Percentiles rank a stretch among this genome's conserved stretches.
These are phyloP conservation scores for Caenorhabditis brenneri DNA, from an alignment of 1,140 invertebrate species.

Conservation along the genomic window DNA sequence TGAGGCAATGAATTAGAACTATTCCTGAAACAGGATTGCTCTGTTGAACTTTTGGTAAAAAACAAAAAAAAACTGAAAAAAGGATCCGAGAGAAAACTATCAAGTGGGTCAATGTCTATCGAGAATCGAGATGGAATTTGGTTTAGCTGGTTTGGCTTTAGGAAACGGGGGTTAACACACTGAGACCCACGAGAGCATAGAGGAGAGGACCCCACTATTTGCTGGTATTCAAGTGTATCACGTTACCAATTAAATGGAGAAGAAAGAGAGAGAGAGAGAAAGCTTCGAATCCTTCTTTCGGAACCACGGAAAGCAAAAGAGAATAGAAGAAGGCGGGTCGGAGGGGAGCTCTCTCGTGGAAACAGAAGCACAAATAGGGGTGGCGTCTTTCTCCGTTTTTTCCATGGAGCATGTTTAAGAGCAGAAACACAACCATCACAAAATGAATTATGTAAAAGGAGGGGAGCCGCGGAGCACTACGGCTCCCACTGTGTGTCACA, in stretches of 20 bases:
- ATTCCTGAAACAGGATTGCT: too few relatives aligned
- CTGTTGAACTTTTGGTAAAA: too few relatives aligned
- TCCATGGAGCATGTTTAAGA: slow-evolving; percentile 2
- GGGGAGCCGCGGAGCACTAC: background rate
- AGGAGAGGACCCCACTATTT: slow-evolving; percentile 12
- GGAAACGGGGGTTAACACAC: background rate
- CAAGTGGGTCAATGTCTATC: background rate
- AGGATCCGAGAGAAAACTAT: background rate
- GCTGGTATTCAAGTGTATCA: slow-evolving; percentile 43
- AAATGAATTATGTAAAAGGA: slow-evolving; percentile 32
- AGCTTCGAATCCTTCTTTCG: background rate
- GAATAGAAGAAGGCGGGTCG: too few relatives aligned
- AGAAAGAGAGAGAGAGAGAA: background rate
- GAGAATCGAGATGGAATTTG: background rate
- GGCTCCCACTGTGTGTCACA: slow-evolving; percentile 30
- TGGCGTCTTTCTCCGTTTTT: background rate
- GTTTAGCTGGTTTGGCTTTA: background rate
- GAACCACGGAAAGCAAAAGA: background rate
- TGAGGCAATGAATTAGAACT: too few relatives aligned
- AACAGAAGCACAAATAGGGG: slow-evolving; percentile 39
- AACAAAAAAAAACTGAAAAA: background rate
- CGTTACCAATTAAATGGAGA: slow-evolving; percentile 38
- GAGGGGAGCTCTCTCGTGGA: background rate
- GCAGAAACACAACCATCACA: slow-evolving; percentile 42
- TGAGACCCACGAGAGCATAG: background rate